A percentile compares a stretch with the other conserved stretches of the same genome.
Conservation (phyloP, 2,113 vertebrate genomes). For the Egretta garzetta region DNA sequence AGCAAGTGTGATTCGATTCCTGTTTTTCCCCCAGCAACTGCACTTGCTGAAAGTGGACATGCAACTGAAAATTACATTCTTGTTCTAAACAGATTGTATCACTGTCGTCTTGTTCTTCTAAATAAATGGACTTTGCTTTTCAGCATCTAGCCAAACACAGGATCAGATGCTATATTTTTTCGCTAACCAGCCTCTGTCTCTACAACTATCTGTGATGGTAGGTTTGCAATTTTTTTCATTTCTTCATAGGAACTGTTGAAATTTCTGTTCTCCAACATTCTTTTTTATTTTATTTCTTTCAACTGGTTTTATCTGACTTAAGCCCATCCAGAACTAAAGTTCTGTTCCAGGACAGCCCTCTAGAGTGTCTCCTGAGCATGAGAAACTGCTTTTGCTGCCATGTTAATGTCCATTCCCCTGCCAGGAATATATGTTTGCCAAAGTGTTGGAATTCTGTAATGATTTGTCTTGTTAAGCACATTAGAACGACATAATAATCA, state of each 20-base stretch:
- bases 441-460: background rate
- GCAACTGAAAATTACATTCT: slow-evolving; percentile 58
- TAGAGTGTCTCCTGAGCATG: slow-evolving; percentile 15
- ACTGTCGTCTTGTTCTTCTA: slow-evolving; percentile 36
- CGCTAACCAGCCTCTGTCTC: background rate
- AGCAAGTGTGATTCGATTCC: slow-evolving; percentile 75
- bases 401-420: slow-evolving; percentile 1
- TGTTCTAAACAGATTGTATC: slow-evolving; percentile 64
- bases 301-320: background rate
- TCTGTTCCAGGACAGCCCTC: slow-evolving; percentile 19
- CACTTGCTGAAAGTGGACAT: slow-evolving; percentile 68
- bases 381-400: slow-evolving; percentile 24
- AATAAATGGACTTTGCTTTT: slow-evolving; percentile 54
- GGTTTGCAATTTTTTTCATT: background rate
- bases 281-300: slow-evolving; percentile 12
- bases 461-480: slow-evolving; percentile 40
- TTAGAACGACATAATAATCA: background rate
- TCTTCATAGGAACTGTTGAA: background rate
- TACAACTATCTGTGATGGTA: slow-evolving; percentile 25
- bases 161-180: slow-evolving; percentile 27
- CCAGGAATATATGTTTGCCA: background rate
- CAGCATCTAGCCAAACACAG: slow-evolving; percentile 33
- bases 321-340: background rate
- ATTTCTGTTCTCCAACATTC: background rate
- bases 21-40: slow-evolving; percentile 59